phyloP scores from a whole-genome alignment of 2,888 invertebrate genomes.

The Scaptomyza flava region DNA sequence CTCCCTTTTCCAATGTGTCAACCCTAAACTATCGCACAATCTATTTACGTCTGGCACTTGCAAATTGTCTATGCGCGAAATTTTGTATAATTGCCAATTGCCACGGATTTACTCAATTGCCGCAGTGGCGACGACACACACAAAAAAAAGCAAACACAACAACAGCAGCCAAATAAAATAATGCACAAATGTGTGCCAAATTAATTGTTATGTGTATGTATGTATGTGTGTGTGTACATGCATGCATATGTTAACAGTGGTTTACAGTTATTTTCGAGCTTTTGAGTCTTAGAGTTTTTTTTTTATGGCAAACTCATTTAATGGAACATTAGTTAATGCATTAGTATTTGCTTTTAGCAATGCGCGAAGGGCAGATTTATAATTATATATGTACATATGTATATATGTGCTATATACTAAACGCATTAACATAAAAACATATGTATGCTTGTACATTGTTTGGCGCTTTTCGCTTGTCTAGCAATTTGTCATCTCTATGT shows the following conservation, averaged over 20 bases:
- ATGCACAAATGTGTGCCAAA: constrained; percentile 70
- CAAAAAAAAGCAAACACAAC: constrained; percentile 10
- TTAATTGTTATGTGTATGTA: constrained; percentile 58
- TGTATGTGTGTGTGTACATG: constrained; percentile 4
- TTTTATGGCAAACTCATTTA: neutral
- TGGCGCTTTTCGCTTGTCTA: constrained; percentile 50
- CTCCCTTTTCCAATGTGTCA: constrained; percentile 38
- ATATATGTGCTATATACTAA: constrained; percentile 31
- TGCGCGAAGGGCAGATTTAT: constrained; percentile 10
- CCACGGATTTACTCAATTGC: constrained; percentile 78
- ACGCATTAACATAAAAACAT: constrained; percentile 33
- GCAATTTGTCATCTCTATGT: constrained; percentile 44
- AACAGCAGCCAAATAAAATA: neutral
- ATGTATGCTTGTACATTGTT: constrained; percentile 51
- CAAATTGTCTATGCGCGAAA: constrained; percentile 72
- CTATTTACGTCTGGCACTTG: constrained; percentile 57
- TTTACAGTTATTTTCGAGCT: neutral
- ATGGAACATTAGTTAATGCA: neutral
- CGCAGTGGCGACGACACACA: constrained; percentile 54
- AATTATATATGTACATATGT: constrained; percentile 19
- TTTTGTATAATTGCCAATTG: constrained; percentile 80
- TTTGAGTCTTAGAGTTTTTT: neutral
- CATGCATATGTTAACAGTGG: neutral
- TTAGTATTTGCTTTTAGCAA: constrained; percentile 17
- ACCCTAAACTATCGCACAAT: constrained; percentile 56